These are phyloP conservation scores for Phataginus tricuspis DNA, from an alignment of 2,797 vertebrate genomes.

Conservation along the genomic window DNA sequence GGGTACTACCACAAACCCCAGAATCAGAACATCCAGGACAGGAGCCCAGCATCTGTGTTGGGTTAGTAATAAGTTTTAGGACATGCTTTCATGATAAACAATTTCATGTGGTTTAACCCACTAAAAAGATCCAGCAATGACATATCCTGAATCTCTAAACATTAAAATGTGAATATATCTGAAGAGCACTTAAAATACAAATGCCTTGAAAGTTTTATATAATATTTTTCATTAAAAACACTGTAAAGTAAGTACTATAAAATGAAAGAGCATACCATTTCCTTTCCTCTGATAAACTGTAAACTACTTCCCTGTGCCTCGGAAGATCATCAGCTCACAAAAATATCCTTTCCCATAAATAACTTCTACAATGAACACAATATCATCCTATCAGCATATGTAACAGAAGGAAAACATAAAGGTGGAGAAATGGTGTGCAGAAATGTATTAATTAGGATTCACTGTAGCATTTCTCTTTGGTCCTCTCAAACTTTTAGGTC, in stretches of 20 bases:
- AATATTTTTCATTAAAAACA: slow-evolving; percentile 31
- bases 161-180: not conserved
- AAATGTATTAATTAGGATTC: not conserved
- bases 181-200: slow-evolving; percentile 19
- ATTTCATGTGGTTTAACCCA: not conserved
- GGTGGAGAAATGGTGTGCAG: not conserved
- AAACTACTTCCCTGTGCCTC: slow-evolving; percentile 17
- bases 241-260: not conserved
- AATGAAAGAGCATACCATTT: not conserved
- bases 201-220: not conserved
- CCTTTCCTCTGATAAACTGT: slow-evolving; percentile 45
- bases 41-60: not conserved
- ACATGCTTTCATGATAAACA: not conserved
- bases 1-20: not conserved
- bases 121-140: not conserved
- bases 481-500: not conserved
- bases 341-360: slow-evolving; percentile 15
- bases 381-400: not conserved
- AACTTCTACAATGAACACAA: slow-evolving; percentile 4
- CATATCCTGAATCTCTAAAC: not conserved
- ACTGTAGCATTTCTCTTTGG: not conserved
- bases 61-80: not conserved
- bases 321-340: not conserved
- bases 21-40: not conserved
- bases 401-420: not conserved